Conservation (phyloP, 2,797 vertebrate genomes). For the Hyperoplus lanceolatus region DNA sequence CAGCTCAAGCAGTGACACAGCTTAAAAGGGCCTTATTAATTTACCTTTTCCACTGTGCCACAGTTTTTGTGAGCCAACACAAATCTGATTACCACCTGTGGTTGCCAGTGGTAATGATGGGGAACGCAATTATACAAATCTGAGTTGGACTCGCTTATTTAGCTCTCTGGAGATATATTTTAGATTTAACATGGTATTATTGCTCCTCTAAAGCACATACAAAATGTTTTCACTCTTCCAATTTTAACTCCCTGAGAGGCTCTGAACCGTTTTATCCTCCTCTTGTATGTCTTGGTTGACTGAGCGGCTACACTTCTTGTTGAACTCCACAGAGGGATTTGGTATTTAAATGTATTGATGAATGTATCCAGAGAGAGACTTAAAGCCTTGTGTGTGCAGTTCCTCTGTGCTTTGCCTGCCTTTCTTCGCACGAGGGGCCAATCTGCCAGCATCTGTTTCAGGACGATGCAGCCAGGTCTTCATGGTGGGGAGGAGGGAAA, state of each 20-base stretch:
- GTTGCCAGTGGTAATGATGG: conserved; percentile 76
- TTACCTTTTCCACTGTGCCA: conserved; percentile 71
- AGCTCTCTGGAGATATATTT: conserved; percentile 48
- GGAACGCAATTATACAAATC: conserved; percentile 67
- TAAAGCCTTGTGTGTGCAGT: conserved; percentile 23
- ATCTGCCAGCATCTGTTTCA: conserved; percentile 66
- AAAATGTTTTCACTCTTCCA: conserved; percentile 37
- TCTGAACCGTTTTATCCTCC: conserved; percentile 20
- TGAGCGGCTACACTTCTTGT: conserved; percentile 13
- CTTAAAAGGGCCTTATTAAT: conserved; percentile 69
- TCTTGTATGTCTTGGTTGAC: conserved; percentile 41
- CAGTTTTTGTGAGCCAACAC: conserved; percentile 52
- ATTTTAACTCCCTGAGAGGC: conserved; percentile 31
- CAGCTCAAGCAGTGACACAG: conserved; percentile 65
- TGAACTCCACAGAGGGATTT: conserved; percentile 20
- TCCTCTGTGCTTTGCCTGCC: conserved; percentile 19
- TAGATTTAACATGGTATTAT: conserved; percentile 43
- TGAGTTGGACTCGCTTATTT: conserved; percentile 50
- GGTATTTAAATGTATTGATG: conserved; percentile 44
- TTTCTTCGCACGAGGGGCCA: conserved; percentile 31
- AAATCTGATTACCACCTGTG: conserved; percentile 72
- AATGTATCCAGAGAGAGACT: conserved; percentile 13
- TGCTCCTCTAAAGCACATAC: conserved; percentile 27
- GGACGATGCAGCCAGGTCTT: conserved; percentile 15
- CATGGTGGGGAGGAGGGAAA: conserved; percentile 34